Evolutionary conservation across 1,140 invertebrate genomes (phyloP).

Genomic region (Lasioglossum baleicum): DNA sequence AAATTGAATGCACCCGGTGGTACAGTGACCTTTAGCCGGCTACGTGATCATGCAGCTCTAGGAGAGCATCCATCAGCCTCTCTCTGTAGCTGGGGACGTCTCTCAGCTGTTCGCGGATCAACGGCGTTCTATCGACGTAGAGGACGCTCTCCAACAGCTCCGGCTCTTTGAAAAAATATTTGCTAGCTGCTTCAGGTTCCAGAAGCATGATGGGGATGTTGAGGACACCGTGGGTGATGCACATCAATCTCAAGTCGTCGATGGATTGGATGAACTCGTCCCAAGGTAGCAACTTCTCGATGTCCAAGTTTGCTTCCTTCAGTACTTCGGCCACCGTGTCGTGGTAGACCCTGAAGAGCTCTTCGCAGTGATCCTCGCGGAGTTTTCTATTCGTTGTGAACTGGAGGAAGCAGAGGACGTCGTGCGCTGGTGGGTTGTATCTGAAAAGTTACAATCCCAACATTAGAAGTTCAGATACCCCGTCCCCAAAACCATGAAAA

Average conservation of each 20-base stretch:
- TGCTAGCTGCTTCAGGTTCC: slow-evolving; percentile 54
- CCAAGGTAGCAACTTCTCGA: slow-evolving; percentile 58
- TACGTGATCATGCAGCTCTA: slow-evolving; percentile 62
- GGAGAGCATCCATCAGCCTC: slow-evolving; percentile 60
- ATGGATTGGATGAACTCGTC: slow-evolving; percentile 62
- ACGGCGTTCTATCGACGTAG: slow-evolving; percentile 64
- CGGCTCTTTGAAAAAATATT: slow-evolving; percentile 61
- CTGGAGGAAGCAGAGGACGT: slow-evolving; percentile 76
- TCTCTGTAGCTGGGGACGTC: slow-evolving; percentile 52
- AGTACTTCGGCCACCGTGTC: slow-evolving; percentile 48
- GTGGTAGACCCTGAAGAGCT: slow-evolving; percentile 65
- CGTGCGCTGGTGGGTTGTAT: slow-evolving; percentile 81
- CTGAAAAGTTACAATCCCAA: slow-evolving; percentile 44
- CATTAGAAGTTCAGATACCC: too few relatives aligned
- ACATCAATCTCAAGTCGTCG: slow-evolving; percentile 59
- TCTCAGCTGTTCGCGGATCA: slow-evolving; percentile 59
- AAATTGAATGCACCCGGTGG: neutral
- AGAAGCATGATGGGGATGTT: slow-evolving; percentile 69
- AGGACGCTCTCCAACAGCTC: slow-evolving; percentile 58
- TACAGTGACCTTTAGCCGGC: neutral
- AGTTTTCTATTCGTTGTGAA: slow-evolving; percentile 66
- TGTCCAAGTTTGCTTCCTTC: slow-evolving; percentile 49
- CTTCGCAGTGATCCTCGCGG: slow-evolving; percentile 48
- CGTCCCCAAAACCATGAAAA: too few relatives aligned
- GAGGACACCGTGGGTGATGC: slow-evolving; percentile 60